Evolutionary conservation across 2,888 invertebrate species (phyloP), one percentile per base, ranked within the genome.

Genomic region (Acanthacorydalis orientalis): DNA sequence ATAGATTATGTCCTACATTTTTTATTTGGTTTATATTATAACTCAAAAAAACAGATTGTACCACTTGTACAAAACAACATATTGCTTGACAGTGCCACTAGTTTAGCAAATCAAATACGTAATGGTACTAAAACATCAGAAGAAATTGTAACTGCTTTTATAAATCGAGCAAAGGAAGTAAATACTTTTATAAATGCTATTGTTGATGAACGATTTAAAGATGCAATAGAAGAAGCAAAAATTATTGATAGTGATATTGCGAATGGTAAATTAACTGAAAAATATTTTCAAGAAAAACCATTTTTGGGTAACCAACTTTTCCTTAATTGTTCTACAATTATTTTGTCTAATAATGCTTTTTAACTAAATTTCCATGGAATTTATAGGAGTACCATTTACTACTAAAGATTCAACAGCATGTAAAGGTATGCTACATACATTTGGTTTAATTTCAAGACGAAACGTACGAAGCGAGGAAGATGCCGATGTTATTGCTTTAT

Each of bases 331-430:
- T 12, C 6, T 37, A 7, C 6, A 12, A 35, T 12, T 4, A 35
- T 35, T 35, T 35, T 35, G 7, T 3, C 35, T 4, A n/a, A 12
- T 35, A 2, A 11, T n/a, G 4, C 4, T n/a, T n/a, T n/a, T n/a
- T n/a, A n/a, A n/a, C n/a, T n/a, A n/a, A n/a, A n/a, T n/a, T n/a
- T n/a, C n/a, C n/a, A n/a, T n/a, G n/a, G 6, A 23, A 23, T 23
- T 23, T 23, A 6, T 55, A 74, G 90, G 95, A 7, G 83, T 96
- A 7, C 95, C 96, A 0, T 89, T 95, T 61, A 88, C 92, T 7
- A 79, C 85, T 0, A 96, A 96, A 64, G 95, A 95, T 62, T 83
- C 86, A 47, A 86, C 89, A 49, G 75, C 78, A 7, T 83, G 83
- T 1, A 68, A 75, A 59, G 91, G 89, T 60, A 68, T 84, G 66